Evolutionary conservation across 35 echinoderm and acorn worm species (phyloP), one percentile per base, ranked within the genome.

Genomic region (Apostichopus parvimensis): DNA sequence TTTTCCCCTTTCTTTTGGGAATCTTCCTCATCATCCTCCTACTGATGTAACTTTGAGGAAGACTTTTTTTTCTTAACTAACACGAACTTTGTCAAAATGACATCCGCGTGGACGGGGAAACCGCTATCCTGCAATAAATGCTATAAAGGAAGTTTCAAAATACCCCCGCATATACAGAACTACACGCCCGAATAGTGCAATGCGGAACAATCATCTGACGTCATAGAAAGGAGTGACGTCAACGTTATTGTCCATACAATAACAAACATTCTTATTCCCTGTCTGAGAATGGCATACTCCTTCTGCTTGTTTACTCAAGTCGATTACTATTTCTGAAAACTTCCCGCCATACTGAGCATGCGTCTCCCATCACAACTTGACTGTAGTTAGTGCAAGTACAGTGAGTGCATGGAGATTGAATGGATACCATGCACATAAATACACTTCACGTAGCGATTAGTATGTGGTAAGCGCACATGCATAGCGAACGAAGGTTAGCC

Each of bases 321-420:
- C 64, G 64, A 68, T 68, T 11, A 45, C 34, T 45, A 68, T 79
- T 55, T 58, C 53, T 6, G 20, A 59, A 58, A 84, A 84, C 13
- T 84, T 84, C 81, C 81, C 17, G 79, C 79, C 5, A 58, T 59
- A 84, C 55, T 84, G 81, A 84, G 81, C 81, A 84, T 84, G 81
- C 81, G 81, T 59, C 10, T 54, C 26, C 53, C 14, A 80, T 80
- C 8, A 9, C 53, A 80, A 55, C 54, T 84, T 23, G 6, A 54
- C 1, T 79, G 21, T 52, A 55, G 9, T 55, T 20, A 82, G 79
- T 56, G 54, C 81, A 58, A 9, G 14, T 1, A 20, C 20, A 75
- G 54, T 84, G 81, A 75, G 54, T 84, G 81, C n/a, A 18, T 21
- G 53, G 4, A 20, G 17, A 9, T 9, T 80, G 12, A n/a, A 18